These are phyloP conservation scores for Isurus oxyrinchus DNA, from an alignment of 2,113 vertebrate genomes.

Conservation along the genomic window DNA sequence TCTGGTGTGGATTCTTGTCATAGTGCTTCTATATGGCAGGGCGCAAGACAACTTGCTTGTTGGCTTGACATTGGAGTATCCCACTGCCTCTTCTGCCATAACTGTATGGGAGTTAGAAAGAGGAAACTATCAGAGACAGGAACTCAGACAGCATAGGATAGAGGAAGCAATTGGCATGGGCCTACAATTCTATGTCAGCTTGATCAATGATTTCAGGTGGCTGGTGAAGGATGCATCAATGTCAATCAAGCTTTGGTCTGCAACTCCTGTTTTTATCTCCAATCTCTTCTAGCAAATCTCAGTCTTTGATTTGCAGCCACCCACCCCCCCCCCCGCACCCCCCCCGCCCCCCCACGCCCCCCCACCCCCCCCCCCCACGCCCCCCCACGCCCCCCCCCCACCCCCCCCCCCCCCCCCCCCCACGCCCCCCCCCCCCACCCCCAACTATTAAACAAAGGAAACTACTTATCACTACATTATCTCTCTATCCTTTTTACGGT, in stretches of 20 bases:
- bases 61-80: not conserved
- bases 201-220: not conserved
- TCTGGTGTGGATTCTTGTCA: not conserved
- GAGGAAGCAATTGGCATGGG: not conserved
- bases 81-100: not conserved
- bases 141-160: not conserved
- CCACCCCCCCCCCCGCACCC: not conserved
- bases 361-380: not conserved
- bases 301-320: not conserved
- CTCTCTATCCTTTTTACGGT: not conserved
- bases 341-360: not conserved
- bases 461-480: not conserved
- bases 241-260: not conserved
- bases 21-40: not conserved
- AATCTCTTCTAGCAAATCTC: not conserved
- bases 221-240: not conserved
- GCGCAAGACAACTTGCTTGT: not conserved
- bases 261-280: not conserved
- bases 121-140: not conserved
- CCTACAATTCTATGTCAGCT: not conserved
- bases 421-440: not conserved
- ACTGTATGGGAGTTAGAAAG: not conserved
- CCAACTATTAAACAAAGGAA: not conserved
- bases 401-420: not conserved
- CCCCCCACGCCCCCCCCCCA: not conserved